Evolutionary conservation across 2,888 invertebrate species (phyloP), one percentile per base, ranked within the genome.

Genomic region (Cyclophora punctaria): DNA sequence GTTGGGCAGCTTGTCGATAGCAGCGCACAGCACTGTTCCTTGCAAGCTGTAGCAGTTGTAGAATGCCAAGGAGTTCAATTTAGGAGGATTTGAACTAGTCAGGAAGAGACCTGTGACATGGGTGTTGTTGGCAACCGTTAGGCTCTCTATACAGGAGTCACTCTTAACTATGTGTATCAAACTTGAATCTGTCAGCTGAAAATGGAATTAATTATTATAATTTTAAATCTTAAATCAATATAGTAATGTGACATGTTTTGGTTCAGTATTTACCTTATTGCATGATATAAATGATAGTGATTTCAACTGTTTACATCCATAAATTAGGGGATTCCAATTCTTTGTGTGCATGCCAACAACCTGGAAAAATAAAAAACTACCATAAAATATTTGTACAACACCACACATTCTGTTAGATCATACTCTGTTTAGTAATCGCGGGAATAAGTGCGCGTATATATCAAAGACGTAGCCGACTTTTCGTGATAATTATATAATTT

Each of bases 301-400:
- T 60, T 74, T 87, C 34, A 91, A 73, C 48, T 87, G 71, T 50
- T 80, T 83, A 66, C 90, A 91, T 51, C 89, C 88, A 50, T 81
- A 80, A 35, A 86, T 71, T 7, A 91, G 63, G 3, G 89, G 85
- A 59, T 90, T 90, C 77, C 89, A 88, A 58, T 89, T 86, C 53
- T 89, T 87, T 1, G 90, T 83, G 52, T 81, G 74, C 72, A 91
- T 82, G 33, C 82, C 83, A 34, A 79, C 74, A 46, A 88, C 74
- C 87, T 88, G 73, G 42, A 81, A 78, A 47, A 43, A 50, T 20
- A 20, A 20, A 20, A 20, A 20, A 20, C 20, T 20, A 20, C 20
- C 20, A 20, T 20, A 20, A 20, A 20, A 20, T 20, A 20, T 20
- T 20, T 20, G 20, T 20, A 20, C 20, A 20, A 20, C 20, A 20